Conservation (phyloP, 1,140 invertebrate species). For the Megathymus violae region DNA sequence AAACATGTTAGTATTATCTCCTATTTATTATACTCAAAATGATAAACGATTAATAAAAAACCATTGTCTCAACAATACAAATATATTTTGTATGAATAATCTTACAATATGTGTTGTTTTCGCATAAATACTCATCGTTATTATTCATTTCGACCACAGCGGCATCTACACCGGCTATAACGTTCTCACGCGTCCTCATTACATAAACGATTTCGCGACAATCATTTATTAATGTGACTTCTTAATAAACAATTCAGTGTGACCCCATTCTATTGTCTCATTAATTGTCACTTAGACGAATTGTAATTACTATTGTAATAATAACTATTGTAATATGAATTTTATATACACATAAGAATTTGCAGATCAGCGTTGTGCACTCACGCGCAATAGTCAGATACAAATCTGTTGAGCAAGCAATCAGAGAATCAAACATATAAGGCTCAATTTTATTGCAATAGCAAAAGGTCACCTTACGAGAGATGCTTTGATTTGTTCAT, state of each 20-base stretch:
- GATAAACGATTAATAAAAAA: no score
- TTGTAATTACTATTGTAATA: not conserved
- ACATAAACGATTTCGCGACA: not conserved
- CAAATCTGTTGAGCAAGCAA: slow-evolving; percentile 5
- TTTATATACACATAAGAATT: not conserved
- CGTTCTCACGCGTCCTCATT: not conserved
- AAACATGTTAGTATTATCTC: no score
- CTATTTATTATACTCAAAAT: no score
- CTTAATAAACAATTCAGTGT: not conserved
- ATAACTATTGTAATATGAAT: not conserved
- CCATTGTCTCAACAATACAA: no score
- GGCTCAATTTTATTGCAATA: slow-evolving; percentile 3
- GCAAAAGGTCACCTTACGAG: not conserved
- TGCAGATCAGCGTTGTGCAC: not conserved
- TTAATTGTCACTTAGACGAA: not conserved
- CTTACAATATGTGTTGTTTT: not conserved
- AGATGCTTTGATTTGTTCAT: not conserved
- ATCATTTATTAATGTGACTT: not conserved
- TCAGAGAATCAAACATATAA: slow-evolving; percentile 12
- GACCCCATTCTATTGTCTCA: not conserved
- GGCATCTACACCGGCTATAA: not conserved
- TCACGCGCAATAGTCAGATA: not conserved
- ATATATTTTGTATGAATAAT: not conserved
- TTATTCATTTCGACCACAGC: not conserved
- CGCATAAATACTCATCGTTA: not conserved